Evolutionary conservation across 2,113 vertebrate species (phyloP).

Genomic region (Antechinus flavipes): DNA sequence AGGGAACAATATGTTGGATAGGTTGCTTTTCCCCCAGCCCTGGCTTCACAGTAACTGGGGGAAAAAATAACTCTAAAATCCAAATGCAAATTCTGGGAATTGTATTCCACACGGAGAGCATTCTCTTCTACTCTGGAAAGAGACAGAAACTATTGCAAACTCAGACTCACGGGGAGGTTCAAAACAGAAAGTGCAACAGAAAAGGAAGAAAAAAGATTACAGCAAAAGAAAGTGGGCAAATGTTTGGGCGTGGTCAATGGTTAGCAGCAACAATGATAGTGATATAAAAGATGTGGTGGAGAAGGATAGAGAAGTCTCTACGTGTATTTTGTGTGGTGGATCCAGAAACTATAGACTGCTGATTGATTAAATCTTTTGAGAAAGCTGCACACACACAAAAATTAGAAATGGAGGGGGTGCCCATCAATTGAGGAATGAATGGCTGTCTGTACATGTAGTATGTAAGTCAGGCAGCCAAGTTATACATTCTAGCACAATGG

Average conservation of each 20-base stretch:
- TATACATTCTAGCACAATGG: not conserved
- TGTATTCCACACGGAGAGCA: not conserved
- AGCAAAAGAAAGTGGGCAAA: not conserved
- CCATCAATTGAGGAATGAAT: not conserved
- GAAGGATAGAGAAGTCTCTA: not conserved
- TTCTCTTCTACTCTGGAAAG: not conserved
- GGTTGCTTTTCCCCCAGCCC: not conserved
- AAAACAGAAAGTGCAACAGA: not conserved
- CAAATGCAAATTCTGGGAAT: not conserved
- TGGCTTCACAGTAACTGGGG: not conserved
- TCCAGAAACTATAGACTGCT: not conserved
- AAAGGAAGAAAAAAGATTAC: not conserved
- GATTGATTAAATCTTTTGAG: not conserved
- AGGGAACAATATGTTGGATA: not conserved
- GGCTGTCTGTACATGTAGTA: not conserved
- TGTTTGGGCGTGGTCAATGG: not conserved
- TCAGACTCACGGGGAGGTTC: no score
- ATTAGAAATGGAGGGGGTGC: not conserved
- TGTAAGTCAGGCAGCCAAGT: not conserved
- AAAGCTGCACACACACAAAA: not conserved
- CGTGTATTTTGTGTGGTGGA: not conserved
- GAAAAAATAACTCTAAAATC: not conserved
- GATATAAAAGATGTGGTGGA: not conserved
- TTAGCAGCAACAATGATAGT: not conserved
- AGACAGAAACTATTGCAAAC: no score